Evolutionary conservation across 2,797 vertebrate genomes (phyloP).

Genomic region (Pangasius sanitwongsei): DNA sequence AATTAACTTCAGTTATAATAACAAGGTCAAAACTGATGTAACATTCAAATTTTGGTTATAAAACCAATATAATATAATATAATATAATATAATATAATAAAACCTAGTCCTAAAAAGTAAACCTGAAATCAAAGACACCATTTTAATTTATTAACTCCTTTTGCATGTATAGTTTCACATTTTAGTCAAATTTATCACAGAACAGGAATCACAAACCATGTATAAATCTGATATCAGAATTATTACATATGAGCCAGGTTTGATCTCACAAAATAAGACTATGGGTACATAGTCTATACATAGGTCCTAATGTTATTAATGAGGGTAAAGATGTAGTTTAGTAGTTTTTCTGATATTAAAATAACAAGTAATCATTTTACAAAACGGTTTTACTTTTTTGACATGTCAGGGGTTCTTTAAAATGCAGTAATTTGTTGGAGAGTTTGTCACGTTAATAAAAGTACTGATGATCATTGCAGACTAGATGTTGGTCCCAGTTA

Average conservation of each 20-base stretch:
- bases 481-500: background rate
- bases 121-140: background rate
- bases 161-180: background rate
- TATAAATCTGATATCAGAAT: background rate
- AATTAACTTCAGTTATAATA: background rate
- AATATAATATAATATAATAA: background rate
- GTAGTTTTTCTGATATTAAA: background rate
- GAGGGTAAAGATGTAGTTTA: background rate
- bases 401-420: background rate
- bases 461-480: background rate
- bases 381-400: background rate
- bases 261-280: background rate
- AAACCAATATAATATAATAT: background rate
- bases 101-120: background rate
- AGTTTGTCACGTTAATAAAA: background rate
- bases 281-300: background rate
- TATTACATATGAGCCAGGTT: background rate
- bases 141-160: background rate
- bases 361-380: background rate
- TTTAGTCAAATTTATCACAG: background rate
- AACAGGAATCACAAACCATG: background rate
- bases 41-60: background rate
- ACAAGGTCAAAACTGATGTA: background rate
- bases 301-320: background rate
- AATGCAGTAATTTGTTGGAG: background rate